A percentile compares a stretch with the other conserved stretches of the same genome.
phyloP scores from a whole-genome alignment of 1,140 invertebrate genomes.

The Drosophila burlai region DNA sequence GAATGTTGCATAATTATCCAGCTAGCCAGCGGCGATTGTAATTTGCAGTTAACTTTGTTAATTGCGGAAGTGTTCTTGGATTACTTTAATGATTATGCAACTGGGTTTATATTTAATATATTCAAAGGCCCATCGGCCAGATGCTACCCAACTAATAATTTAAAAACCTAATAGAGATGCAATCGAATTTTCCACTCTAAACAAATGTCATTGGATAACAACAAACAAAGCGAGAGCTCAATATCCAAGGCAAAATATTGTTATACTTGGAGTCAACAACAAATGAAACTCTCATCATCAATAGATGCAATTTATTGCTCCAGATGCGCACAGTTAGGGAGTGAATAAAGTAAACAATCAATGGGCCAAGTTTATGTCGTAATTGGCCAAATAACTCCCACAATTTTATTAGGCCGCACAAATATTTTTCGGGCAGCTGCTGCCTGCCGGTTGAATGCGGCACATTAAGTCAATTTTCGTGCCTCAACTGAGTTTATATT shows the following conservation, averaged over 20 bases:
- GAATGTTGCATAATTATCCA: constrained; percentile 43
- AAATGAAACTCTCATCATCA: constrained; percentile 34
- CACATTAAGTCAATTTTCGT: constrained; percentile 43
- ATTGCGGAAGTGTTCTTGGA: constrained; percentile 27
- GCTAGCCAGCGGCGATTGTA: constrained; percentile 15
- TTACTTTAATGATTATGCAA: constrained; percentile 1
- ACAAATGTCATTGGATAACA: constrained; percentile 41
- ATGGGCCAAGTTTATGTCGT: constrained; percentile 54
- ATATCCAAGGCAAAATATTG: constrained; percentile 19
- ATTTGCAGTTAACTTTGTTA: constrained; percentile 47
- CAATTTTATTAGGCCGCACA: constrained; percentile 68
- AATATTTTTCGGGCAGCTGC: constrained; percentile 57
- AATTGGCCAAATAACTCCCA: constrained; percentile 73
- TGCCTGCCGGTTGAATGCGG: constrained; percentile 23
- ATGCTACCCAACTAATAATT: constrained; percentile 4
- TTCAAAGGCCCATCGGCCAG: not conserved
- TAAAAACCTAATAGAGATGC: constrained; percentile 18
- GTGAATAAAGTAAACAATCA: constrained; percentile 39
- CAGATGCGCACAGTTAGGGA: constrained; percentile 5
- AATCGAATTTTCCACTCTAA: constrained; percentile 25
- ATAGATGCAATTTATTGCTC: constrained; percentile 35
- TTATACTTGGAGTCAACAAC: constrained; percentile 27
- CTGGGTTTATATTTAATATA: not conserved
- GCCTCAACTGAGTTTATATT: constrained; percentile 40
- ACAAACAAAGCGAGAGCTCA: constrained; percentile 6